Percentiles rank a stretch among this genome's conserved stretches.
phyloP scores from a whole-genome alignment of 2,113 vertebrate species.

The Aspiorhynchus laticeps region DNA sequence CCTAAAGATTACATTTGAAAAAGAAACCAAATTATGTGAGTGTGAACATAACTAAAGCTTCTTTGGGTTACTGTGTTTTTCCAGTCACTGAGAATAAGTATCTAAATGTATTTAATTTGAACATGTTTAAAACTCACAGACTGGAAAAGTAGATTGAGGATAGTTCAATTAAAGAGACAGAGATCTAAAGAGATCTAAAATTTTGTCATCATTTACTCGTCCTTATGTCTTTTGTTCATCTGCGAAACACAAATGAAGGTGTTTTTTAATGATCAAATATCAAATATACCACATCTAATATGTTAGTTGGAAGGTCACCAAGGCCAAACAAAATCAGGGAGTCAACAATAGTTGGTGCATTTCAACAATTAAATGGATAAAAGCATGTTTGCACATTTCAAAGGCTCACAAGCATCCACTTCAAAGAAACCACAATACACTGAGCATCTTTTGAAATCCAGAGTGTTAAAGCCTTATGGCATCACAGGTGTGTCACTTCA shows the following conservation, averaged over 20 bases:
- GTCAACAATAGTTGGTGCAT: not conserved
- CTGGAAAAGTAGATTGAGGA: not conserved
- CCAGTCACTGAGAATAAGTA: not conserved
- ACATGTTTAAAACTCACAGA: not conserved
- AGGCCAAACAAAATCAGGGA: not conserved
- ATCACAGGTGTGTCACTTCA: slow-evolving; percentile 41
- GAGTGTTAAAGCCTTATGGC: slow-evolving; percentile 24
- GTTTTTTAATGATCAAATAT: not conserved
- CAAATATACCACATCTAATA: slow-evolving; percentile 1
- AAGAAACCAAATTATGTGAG: not conserved
- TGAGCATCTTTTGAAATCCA: slow-evolving; percentile 9
- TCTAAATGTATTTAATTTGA: not conserved
- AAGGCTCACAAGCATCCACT: slow-evolving; percentile 31
- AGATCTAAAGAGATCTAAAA: rapidly evolving
- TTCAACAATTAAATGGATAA: slow-evolving; percentile 10
- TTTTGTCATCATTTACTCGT: not conserved
- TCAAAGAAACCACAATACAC: slow-evolving; percentile 48
- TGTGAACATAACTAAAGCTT: not conserved
- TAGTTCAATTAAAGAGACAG: not conserved
- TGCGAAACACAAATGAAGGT: not conserved
- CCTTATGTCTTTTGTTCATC: not conserved
- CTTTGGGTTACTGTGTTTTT: not conserved
- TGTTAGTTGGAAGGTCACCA: not conserved
- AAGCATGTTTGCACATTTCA: slow-evolving; percentile 32
- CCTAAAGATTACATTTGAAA: not conserved